Evolutionary conservation across 1,140 invertebrate genomes (phyloP).

Genomic region (Papilio dardanus): DNA sequence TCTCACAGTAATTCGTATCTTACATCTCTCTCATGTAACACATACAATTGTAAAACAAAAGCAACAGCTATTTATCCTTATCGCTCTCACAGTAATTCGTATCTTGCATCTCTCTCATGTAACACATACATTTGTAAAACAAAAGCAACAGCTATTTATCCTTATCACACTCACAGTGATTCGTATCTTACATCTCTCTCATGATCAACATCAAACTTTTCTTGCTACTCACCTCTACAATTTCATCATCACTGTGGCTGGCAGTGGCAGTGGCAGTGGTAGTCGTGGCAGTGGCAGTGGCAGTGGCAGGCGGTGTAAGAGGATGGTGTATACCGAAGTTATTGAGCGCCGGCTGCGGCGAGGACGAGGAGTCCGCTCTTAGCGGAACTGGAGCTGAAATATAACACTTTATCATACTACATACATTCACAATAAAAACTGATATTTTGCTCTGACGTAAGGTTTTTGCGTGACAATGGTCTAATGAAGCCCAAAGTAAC

Average conservation of each 20-base stretch:
- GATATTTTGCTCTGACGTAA: no score
- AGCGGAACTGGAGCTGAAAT: slow-evolving; percentile 44
- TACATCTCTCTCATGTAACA: background rate
- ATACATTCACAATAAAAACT: no score
- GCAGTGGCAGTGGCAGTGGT: slow-evolving; percentile 17
- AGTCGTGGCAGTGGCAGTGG: slow-evolving; percentile 28
- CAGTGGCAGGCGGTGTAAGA: slow-evolving; percentile 42
- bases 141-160: background rate
- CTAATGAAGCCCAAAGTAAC: no score
- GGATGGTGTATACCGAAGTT: slow-evolving; percentile 72
- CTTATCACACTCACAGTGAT: background rate
- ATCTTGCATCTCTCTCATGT: background rate
- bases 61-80: background rate
- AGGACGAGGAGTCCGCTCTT: slow-evolving; percentile 35
- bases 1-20: background rate
- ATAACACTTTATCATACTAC: no score
- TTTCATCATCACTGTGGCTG: slow-evolving; percentile 64
- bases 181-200: background rate
- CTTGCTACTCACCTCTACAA: slow-evolving; percentile 59
- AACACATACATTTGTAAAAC: background rate
- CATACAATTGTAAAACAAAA: background rate
- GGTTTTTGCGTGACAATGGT: no score
- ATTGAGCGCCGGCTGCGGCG: slow-evolving; percentile 47
- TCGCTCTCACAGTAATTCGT: background rate
- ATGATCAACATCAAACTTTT: background rate